Evolutionary conservation across 2,888 invertebrate species (phyloP), one percentile per base, ranked within the genome.

Genomic region (Netelia inedita): DNA sequence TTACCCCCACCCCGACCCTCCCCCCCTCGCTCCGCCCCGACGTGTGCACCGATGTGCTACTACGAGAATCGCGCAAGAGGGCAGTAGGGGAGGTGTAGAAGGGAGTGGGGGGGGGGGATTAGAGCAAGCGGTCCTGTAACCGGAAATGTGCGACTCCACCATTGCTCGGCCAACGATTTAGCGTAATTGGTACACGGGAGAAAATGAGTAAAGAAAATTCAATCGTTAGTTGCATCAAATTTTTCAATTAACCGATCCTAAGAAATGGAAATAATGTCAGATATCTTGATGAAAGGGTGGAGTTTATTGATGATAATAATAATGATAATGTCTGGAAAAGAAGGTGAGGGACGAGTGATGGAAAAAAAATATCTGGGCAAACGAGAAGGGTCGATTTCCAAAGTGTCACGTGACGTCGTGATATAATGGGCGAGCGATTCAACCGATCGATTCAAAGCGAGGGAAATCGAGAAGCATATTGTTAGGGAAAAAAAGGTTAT

Each of bases 131-230:
- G 78, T 68, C 63, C 80, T 72, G 61, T 69, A 87, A 89, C 89
- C 91, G 92, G 91, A 92, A 91, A 89, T 89, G 83, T 87, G 81
- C 88, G 66, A 35, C 78, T 78, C 86, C 87, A 74, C 75, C 82
- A 83, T 81, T 83, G 81, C 76, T 83, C 85, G 63, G 86, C 84
- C 85, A 84, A 81, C 85, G 83, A 85, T 59, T 68, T 11, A 68
- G 66, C 41, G 72, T 21, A 57, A 79, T 59, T 59, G 65, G 66
- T 11, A 59, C 72, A 59, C 23, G 16, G 11, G 69, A 72, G 43
- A 79, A 59, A 79, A 73, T 14, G 9, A 16, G 19, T 61, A 43
- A 5, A 19, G n/a, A 19, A 6, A 55, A 66, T 55, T 76, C 2
- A 0, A 71, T 46, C 21, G 61, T 9, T 46, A 61, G 41, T 72